Percentiles rank a stretch among this genome's conserved stretches.
phyloP scores from a whole-genome alignment of 1,140 invertebrate species.

The Euborellia annulipes region DNA sequence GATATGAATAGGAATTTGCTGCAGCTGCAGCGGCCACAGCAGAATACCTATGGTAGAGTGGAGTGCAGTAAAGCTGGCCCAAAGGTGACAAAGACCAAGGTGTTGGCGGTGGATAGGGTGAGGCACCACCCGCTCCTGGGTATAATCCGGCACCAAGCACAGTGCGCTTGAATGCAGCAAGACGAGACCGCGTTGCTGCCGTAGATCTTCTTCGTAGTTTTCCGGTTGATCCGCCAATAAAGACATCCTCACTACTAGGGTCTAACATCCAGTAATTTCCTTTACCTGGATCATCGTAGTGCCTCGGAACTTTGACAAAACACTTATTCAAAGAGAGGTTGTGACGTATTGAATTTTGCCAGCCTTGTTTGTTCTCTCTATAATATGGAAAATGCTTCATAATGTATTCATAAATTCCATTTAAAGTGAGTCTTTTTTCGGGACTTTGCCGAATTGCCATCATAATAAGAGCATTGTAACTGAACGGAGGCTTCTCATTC shows the following conservation, averaged over 20 bases:
- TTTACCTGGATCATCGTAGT: conserved; percentile 88
- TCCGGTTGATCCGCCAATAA: conserved; percentile 92
- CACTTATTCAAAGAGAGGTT: conserved; percentile 96
- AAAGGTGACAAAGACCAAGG: conserved; percentile 16
- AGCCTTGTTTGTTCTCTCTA: conserved; percentile 92
- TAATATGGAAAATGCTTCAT: conserved; percentile 98
- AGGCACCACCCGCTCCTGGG: conserved; percentile 23
- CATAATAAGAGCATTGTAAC: conserved; percentile 98
- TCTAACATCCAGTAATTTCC: conserved; percentile 96
- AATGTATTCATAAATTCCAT: conserved; percentile 99
- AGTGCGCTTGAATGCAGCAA: conserved; percentile 80
- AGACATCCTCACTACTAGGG: conserved; percentile 87
- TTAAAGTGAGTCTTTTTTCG: conserved; percentile 87
- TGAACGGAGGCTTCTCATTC: conserved; percentile 86
- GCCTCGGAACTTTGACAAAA: conserved; percentile 89
- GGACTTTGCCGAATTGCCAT: conserved; percentile 94
- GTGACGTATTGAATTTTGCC: conserved; percentile 98
- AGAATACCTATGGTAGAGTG: conserved; percentile 32
- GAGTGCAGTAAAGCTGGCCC: conserved; percentile 23
- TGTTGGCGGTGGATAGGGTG: conserved; percentile 27
- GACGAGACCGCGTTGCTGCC: conserved; percentile 60
- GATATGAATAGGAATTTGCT: conserved; percentile 21
- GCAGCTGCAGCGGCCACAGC: conserved; percentile 33
- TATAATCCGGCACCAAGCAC: conserved; percentile 30
- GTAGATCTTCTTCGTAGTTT: conserved; percentile 79